Conservation (phyloP, 1,140 invertebrate species). For the Ladona fulva region DNA sequence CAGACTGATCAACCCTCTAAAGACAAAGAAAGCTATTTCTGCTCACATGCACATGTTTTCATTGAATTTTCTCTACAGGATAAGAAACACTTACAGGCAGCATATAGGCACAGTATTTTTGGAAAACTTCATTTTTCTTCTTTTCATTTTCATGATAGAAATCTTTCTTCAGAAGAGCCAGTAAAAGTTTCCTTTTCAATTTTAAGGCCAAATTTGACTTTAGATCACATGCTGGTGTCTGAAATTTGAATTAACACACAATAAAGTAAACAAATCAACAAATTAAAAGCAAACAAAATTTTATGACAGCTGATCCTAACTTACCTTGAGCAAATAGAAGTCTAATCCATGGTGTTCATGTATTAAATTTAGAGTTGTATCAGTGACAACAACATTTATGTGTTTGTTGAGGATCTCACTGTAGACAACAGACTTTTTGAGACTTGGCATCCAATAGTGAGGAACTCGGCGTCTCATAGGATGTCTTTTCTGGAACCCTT, state of each 20-base stretch:
- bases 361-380: constrained; percentile 70
- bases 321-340: constrained; percentile 81
- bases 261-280: constrained; percentile 21
- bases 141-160: constrained; percentile 59
- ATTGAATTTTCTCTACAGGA: too few relatives aligned
- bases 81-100: constrained; percentile 51
- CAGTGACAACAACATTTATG: constrained; percentile 70
- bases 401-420: constrained; percentile 88
- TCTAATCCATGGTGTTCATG: constrained; percentile 90
- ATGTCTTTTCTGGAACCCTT: constrained; percentile 71
- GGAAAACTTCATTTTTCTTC: constrained; percentile 63
- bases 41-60: too few relatives aligned
- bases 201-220: constrained; percentile 69
- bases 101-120: constrained; percentile 77
- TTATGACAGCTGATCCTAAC: constrained; percentile 11
- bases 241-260: neutral
- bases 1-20: too few relatives aligned
- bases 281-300: constrained; percentile 17
- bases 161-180: constrained; percentile 62
- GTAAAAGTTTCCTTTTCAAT: constrained; percentile 74
- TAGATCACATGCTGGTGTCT: constrained; percentile 81
- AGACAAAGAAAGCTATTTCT: too few relatives aligned
- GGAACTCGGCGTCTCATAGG: constrained; percentile 52
- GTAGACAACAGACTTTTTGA: constrained; percentile 74
- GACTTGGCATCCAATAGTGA: constrained; percentile 75